Conservation (phyloP, 2,797 vertebrate species). For the Peromyscus attwateri region DNA sequence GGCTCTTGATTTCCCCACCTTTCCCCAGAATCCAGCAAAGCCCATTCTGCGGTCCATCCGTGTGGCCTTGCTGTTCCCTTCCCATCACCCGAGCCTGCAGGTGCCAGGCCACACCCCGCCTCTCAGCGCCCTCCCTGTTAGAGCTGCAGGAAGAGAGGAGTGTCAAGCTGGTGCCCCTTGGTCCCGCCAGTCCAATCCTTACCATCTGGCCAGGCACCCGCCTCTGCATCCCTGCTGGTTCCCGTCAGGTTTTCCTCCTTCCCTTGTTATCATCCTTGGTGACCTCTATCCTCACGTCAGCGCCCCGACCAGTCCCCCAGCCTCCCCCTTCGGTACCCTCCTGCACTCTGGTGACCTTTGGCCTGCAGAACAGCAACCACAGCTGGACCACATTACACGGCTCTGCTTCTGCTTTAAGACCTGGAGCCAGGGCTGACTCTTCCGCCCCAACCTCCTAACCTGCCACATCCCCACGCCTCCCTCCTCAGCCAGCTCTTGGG, state of each 20-base stretch:
- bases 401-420: slow-evolving; percentile 43
- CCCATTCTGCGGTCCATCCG: not conserved
- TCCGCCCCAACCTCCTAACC: not conserved
- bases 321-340: not conserved
- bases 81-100: not conserved
- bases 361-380: not conserved
- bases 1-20: not conserved
- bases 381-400: slow-evolving; percentile 62
- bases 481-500: not conserved
- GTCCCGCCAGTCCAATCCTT: not conserved
- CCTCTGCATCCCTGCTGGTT: not conserved
- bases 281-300: slow-evolving; percentile 54
- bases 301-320: not conserved
- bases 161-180: not conserved
- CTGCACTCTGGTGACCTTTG: slow-evolving; percentile 68
- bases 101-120: not conserved
- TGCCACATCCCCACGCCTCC: not conserved
- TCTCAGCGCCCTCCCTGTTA: not conserved
- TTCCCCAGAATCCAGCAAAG: not conserved
- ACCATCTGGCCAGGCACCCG: not conserved
- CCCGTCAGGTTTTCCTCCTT: slow-evolving; percentile 33
- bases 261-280: not conserved
- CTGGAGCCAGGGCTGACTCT: not conserved
- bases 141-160: not conserved
- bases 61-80: not conserved